Evolutionary conservation across 92 coral and sea anemone genomes (phyloP).

Genomic region (Metridium senile): DNA sequence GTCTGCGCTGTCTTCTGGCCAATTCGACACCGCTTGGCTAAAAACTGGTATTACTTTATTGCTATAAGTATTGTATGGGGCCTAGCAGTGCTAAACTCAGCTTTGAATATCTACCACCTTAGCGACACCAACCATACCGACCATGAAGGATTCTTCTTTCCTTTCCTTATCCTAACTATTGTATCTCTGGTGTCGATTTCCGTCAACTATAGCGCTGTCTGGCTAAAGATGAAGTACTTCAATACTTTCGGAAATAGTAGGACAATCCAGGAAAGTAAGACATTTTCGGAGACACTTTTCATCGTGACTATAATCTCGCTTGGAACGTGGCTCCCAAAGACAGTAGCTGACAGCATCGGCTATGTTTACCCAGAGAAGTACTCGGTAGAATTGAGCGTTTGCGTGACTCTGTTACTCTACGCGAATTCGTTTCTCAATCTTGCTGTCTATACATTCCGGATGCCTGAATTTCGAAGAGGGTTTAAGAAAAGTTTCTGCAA

Average conservation of each 20-base stretch:
- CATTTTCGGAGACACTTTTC: slow-evolving; percentile 1
- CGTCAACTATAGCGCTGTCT: not conserved
- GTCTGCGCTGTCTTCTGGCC: slow-evolving; percentile 1
- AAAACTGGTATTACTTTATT: not conserved
- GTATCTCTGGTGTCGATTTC: not conserved
- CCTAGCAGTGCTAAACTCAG: not conserved
- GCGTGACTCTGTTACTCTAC: not conserved
- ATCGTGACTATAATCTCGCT: not conserved
- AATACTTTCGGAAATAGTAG: not conserved
- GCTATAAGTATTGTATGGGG: not conserved
- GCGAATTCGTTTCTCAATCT: not conserved
- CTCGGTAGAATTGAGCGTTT: not conserved
- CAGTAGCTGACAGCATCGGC: not conserved
- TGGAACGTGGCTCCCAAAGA: not conserved
- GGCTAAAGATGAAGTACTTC: slow-evolving; percentile 7
- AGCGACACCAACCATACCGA: not conserved
- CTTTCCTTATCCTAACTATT: not conserved
- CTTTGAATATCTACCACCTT: not conserved
- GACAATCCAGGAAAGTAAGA: not conserved
- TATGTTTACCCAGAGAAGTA: not conserved
- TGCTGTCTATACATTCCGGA: not conserved
- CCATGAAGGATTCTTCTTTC: not conserved
- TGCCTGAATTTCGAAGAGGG: slow-evolving; percentile 10
- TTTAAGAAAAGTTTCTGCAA: not conserved
- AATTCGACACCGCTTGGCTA: slow-evolving; percentile 4